Evolutionary conservation across 1,140 invertebrate genomes (phyloP), one percentile per base, ranked within the genome.

Genomic region (Dendrolimus kikuchii): DNA sequence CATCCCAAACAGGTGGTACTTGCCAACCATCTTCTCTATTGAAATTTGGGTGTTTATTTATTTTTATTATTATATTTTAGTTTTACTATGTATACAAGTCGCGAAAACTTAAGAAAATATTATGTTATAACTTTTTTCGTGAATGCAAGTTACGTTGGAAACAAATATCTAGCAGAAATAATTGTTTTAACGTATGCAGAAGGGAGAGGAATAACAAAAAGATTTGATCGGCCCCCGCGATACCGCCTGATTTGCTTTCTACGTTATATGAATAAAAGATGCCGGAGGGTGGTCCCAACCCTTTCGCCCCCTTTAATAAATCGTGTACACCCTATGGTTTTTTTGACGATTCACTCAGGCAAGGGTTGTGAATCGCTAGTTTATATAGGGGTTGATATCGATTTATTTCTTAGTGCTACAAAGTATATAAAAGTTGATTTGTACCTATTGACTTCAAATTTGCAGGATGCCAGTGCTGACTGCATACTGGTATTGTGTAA

Each of bases 211-310:
- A 66, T 58, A 66, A 55, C 49, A 59, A 59, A 69, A 66, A 71
- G 61, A 64, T 72, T 72, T 63, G 60, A 70, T 75, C 62, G 53
- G 52, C 55, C 59, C 51, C 57, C 40, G 43, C 49, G 52, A 54
- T 59, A 51, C 53, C 63, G 51, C 66, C 68, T 71, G 77, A 77
- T 77, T 81, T 64, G 58, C 51, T 64, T 58, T 51, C 38, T 49
- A 69, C 74, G 72, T 52, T 46, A 40, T 62, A 78, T 83, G 80
- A 83, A 83, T 83, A 81, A 83, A 81, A 81, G 71, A 81, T 83
- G 60, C 63, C 56, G 64, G 54, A 49, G 46, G 41, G 55, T 51
- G 57, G 57, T 59, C 61, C 67, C 68, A 66, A 49, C 44, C 39
- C 42, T 43, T 57, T 59, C 63, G 68, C 71, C 68, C 46, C 40